Conservation (phyloP, 2,888 invertebrate genomes). For the Oscheius sp. region DNA sequence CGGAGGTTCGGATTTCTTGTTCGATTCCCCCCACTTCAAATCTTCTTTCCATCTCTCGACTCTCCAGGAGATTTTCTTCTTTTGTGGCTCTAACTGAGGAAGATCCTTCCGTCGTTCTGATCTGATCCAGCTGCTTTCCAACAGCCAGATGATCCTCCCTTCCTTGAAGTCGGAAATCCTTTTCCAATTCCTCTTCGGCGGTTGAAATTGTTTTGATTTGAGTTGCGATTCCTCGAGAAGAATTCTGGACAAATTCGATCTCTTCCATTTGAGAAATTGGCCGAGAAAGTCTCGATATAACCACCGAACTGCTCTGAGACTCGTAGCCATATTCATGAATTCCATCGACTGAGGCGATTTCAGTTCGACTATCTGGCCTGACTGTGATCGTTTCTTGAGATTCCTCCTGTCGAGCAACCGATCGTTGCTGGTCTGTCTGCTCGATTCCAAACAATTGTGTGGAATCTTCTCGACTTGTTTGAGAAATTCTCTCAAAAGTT, state of each 20-base stretch:
- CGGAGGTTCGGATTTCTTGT: neutral
- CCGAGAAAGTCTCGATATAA: neutral
- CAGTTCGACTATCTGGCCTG: neutral
- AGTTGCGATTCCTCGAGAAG: neutral
- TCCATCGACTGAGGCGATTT: neutral
- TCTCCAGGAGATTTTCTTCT: no score
- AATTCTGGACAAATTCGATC: neutral
- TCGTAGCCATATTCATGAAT: slow-evolving; percentile 2
- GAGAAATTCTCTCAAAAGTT: neutral
- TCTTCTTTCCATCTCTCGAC: neutral
- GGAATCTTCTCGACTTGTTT: neutral
- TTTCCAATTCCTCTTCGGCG: neutral
- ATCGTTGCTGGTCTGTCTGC: neutral
- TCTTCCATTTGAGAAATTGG: slow-evolving; percentile 4
- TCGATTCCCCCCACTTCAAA: neutral
- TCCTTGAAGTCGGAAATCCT: neutral
- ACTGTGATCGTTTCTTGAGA: neutral
- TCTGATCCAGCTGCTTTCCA: neutral
- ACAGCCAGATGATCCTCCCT: neutral
- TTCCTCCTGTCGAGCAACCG: neutral
- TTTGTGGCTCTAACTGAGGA: neutral
- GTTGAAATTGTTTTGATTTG: neutral
- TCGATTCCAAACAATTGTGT: neutral
- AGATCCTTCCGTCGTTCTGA: neutral
- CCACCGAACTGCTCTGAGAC: neutral